These are phyloP conservation scores for Rattus norvegicus DNA, from an alignment of 2,113 vertebrate genomes.

Conservation along the genomic window DNA sequence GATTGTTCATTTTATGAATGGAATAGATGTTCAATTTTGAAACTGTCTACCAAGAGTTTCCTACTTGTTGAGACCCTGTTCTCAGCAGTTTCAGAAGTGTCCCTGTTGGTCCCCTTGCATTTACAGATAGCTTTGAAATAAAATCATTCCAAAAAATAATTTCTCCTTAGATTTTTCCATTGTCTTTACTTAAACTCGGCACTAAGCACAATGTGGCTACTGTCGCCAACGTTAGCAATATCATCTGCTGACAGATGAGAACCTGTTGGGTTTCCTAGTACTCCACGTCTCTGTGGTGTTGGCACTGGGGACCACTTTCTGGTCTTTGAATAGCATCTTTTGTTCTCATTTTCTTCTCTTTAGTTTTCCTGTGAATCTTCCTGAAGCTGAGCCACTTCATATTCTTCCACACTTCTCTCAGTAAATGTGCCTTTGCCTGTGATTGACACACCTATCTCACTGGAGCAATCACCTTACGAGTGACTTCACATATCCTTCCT, in stretches of 20 bases:
- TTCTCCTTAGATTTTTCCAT: conserved; percentile 13
- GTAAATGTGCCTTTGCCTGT: neutral
- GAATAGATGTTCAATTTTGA: conserved; percentile 36
- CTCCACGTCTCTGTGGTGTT: neutral
- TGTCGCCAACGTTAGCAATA: neutral
- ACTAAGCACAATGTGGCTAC: neutral
- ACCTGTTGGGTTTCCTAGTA: neutral
- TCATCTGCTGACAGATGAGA: neutral
- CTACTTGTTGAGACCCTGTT: conserved; percentile 35
- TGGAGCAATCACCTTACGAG: neutral
- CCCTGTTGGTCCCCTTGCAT: conserved; percentile 42
- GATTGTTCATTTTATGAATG: neutral
- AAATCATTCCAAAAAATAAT: conserved; percentile 39
- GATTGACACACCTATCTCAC: neutral
- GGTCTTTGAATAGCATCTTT: conserved; percentile 5
- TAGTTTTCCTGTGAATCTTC: neutral
- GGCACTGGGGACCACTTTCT: neutral
- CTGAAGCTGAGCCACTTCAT: neutral
- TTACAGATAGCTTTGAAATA: conserved; percentile 41
- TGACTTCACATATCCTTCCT: neutral
- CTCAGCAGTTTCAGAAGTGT: conserved; percentile 31
- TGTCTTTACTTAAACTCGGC: neutral
- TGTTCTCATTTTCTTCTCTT: neutral
- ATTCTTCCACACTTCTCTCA: neutral
- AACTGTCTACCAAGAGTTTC: conserved; percentile 33